These are phyloP conservation scores for Agrochola macilenta DNA, from an alignment of 2,888 invertebrate species.

Conservation along the genomic window DNA sequence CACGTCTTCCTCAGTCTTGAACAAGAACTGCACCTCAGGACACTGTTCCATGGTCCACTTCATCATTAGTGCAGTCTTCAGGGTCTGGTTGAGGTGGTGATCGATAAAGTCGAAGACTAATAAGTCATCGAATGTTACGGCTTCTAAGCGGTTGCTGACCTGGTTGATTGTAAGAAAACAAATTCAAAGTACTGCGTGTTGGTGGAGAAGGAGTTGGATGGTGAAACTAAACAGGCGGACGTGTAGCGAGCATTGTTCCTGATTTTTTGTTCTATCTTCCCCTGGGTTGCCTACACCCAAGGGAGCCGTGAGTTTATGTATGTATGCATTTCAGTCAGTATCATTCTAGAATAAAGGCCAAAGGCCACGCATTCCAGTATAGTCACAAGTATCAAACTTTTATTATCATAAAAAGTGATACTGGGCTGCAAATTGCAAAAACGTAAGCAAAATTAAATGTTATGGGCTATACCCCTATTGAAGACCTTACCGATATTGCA, in stretches of 20 bases:
- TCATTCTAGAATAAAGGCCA: neutral
- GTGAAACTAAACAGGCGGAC: neutral
- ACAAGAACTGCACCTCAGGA: constrained; percentile 85
- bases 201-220: neutral
- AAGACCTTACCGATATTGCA: neutral
- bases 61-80: constrained; percentile 92
- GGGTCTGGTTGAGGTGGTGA: constrained; percentile 92
- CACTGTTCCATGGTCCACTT: constrained; percentile 91
- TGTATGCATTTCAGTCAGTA: neutral
- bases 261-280: neutral
- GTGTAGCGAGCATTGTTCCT: neutral
- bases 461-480: too few species aligned
- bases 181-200: neutral
- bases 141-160: constrained; percentile 84
- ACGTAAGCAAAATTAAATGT: neutral
- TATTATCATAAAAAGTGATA: too few species aligned
- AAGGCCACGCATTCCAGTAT: constrained; percentile 30
- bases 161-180: constrained; percentile 50
- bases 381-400: neutral
- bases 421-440: neutral
- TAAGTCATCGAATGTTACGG: constrained; percentile 89
- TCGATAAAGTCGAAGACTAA: constrained; percentile 91
- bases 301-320: neutral
- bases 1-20: constrained; percentile 92
- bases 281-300: neutral